Evolutionary conservation across 2,113 vertebrate genomes (phyloP).

Genomic region (Plecotus auritus): DNA sequence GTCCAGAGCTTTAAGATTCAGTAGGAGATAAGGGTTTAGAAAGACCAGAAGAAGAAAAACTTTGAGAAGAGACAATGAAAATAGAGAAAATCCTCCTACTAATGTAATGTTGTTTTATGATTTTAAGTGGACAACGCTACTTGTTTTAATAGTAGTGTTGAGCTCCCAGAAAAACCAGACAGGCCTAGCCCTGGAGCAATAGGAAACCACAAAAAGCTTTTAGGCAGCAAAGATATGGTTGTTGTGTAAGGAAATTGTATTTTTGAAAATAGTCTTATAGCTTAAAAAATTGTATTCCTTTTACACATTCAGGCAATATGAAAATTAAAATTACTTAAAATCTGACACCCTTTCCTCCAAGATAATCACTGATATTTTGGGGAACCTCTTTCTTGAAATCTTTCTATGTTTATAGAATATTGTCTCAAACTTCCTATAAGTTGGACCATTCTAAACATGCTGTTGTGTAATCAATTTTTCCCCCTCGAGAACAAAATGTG

Average conservation of each 20-base stretch:
- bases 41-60: neutral
- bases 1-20: constrained; percentile 29
- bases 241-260: constrained; percentile 12
- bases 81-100: neutral
- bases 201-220: neutral
- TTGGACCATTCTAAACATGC: neutral
- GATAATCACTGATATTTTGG: constrained; percentile 2
- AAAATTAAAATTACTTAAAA: constrained; percentile 45
- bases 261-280: constrained; percentile 4
- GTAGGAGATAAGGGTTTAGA: neutral
- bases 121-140: neutral
- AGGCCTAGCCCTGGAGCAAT: neutral
- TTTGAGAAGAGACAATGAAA: constrained; percentile 26
- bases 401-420: neutral
- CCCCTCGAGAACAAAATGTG: neutral
- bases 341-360: neutral
- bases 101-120: neutral
- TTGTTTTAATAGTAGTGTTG: neutral
- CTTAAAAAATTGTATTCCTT: neutral
- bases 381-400: constrained; percentile 27
- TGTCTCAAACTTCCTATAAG: constrained; percentile 17
- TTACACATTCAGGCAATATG: constrained; percentile 26
- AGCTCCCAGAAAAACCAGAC: constrained; percentile 13
- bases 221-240: neutral
- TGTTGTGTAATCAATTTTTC: neutral